Base-by-base conservation (phyloP, 2,113 vertebrate genomes). In the Neodon shergylaensis region DNA sequence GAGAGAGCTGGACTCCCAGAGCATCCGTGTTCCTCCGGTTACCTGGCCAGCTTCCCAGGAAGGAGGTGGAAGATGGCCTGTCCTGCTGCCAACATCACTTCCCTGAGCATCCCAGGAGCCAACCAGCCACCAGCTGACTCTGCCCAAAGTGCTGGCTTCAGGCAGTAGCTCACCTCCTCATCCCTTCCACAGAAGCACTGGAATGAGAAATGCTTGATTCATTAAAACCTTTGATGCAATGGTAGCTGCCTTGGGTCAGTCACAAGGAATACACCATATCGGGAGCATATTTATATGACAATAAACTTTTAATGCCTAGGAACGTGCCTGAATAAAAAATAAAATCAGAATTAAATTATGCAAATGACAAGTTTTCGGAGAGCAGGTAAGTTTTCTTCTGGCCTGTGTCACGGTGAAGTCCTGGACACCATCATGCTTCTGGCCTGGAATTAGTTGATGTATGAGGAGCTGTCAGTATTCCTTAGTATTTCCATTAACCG, bases 401-500 rank as follows among this genome's bases (percentile, higher is more conserved):
- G 73, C 7, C 31, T 13, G 47, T 47, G 81, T 83, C 90, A 22
- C 77, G 97, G 61, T 12, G 49, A 24, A 87, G 76, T 13, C n/a
- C 14, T 93, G 28, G 13, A 61, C 85, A 79, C 81, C 86, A 95
- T 72, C 96, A 95, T 44, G 77, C 79, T 78, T 95, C 91, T 94
- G 88, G 83, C 52, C 24, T 58, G 1, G 24, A 94, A 96, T 77
- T 52, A 77, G 54, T 95, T 74, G 94, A 98, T 95, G 94, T 91
- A 94, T 1, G 4, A 9, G 70, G 84, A 78, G 68, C 11, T 96
- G 91, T 83, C 77, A 76, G 6, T 26, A 31, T 86, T 97, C 95
- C 95, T 98, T 97, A 97, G 95, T 73, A 95, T 95, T 98, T 94
- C 74, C 96, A 94, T 87, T 96, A 94, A 98, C 96, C 84, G 95